Evolutionary conservation across 1,140 invertebrate species (phyloP), one percentile per base, ranked within the genome.

Genomic region (Lepidotrigona ventralis): DNA sequence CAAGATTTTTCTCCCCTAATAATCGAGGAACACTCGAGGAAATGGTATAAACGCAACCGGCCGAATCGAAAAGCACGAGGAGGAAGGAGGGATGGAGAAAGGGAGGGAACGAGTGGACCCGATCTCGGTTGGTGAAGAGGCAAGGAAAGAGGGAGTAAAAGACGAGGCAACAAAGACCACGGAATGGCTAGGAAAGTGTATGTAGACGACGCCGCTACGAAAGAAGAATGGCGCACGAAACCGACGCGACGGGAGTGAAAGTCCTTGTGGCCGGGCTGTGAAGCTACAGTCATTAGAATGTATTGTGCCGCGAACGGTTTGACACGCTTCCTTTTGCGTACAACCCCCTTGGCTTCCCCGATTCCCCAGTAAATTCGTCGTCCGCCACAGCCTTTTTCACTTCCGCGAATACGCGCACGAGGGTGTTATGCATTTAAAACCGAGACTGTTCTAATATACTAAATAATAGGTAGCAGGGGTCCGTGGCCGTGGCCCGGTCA

Each of bases 221-320:
- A 60, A 86, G 82, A 74, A 60, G 64, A 76, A 68, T 54, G 72
- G 73, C 69, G 68, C 39, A 15, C 66, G 68, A 75, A 58, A 76
- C 60, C 54, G 73, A 17, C 19, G 68, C 46, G 73, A 17, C 19
- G 68, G 70, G 29, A 53, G 51, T 80, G 72, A 69, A 84, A 75
- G 76, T 88, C 81, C 64, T 84, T 64, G 19, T 74, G 69, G 39
- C 4, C 15, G 23, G 58, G 83, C 83, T 82, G 74, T 71, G 72
- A 86, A 86, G 84, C 70, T 77, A 86, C 85, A 89, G 89, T 93
- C 92, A 93, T 93, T 93, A 93, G 92, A 92, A 90, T 86, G 88
- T 88, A 93, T 93, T 93, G 92, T 93, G 82, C 83, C 74, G 83
- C 85, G 39, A 88, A 90, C 88, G 87, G 89, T 90, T 90, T 89